Base-by-base conservation (phyloP, 2,888 invertebrate species). In the Lithophane socia region DNA sequence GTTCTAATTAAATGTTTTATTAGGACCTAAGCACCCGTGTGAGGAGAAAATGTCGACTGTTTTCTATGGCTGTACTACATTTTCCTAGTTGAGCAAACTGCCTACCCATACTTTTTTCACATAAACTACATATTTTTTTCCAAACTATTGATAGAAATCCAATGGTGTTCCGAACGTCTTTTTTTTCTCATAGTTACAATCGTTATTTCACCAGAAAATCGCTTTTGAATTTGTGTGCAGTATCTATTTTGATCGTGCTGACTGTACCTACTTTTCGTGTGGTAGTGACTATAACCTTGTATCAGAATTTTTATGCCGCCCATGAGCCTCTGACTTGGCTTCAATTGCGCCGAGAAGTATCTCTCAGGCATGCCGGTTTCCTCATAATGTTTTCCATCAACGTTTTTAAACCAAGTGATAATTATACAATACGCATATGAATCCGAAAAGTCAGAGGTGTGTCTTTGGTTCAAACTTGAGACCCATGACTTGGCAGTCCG, bases 1-100 rank as follows among this genome's bases (percentile, higher is more conserved):
- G 71, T 9, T 56, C 29, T 73, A 66, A 82, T 83, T 56, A 82
- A 82, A 73, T 44, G 64, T 71, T 77, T 85, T 60, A 65, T 75
- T 68, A 24, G 16, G 44, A 13, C n/a, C 9, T 70, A 44, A 58
- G 61, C 8, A 29, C 9, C 8, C 18, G 21, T 21, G 42, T 42
- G 10, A 21, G 16, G 42, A 56, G 47, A 56, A 56, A 82, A 49
- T 29, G 9, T 49, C 3, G n/a, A n/a, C 42, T 21, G 10, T 75
- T 67, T 77, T 56, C 21, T 24, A 29, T 4, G 18, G 18, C 9
- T 4, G n/a, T 21, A 12, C n/a, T 54, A 24, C 1, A 52, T 74
- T 60, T 74, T 66, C 10, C 16, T 58, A 42, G 56, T 52, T 52
- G 16, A 37, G 7, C 16, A 49, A 63, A 63, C 47, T 24, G 10